phyloP scores from a whole-genome alignment of 1,140 invertebrate genomes.

The Trachymyrmex septentrionalis region DNA sequence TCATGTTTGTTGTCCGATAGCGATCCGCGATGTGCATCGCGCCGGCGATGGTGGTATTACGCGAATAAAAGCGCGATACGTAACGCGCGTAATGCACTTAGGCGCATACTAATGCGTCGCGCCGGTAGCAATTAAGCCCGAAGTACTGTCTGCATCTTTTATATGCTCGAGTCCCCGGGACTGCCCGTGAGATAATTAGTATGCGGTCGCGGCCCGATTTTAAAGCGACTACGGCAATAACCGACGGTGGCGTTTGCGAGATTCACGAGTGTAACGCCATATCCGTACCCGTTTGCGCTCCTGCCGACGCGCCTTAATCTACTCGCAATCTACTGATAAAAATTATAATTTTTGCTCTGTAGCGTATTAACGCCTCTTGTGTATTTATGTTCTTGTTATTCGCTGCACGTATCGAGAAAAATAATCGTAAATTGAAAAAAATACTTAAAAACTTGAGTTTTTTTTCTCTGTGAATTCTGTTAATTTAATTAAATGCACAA shows the following conservation, averaged over 20 bases:
- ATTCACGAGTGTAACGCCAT: conserved; percentile 44
- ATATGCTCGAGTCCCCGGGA: conserved; percentile 50
- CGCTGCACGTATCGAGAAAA: neutral
- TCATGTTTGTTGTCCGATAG: conserved; percentile 36
- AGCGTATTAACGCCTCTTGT: neutral
- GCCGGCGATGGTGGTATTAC: neutral
- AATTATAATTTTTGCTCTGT: neutral
- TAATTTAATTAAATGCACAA: conserved; percentile 16
- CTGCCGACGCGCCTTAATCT: neutral
- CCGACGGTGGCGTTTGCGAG: conserved; percentile 43
- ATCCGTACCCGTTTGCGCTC: conserved; percentile 16
- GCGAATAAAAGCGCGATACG: conserved; percentile 46
- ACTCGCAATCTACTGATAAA: no score
- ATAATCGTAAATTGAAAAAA: neutral
- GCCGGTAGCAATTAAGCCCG: conserved; percentile 74
- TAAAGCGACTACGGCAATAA: conserved; percentile 62
- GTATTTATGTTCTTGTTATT: neutral
- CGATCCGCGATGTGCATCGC: conserved; percentile 27
- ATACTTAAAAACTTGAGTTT: no score
- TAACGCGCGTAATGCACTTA: conserved; percentile 67
- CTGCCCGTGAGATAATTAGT: conserved; percentile 72
- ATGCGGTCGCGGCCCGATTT: conserved; percentile 69
- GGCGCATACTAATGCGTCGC: conserved; percentile 67
- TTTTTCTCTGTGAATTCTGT: neutral
- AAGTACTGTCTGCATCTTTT: conserved; percentile 77